phyloP scores from a whole-genome alignment of 2,797 vertebrate species.

The Sylvia borin region DNA sequence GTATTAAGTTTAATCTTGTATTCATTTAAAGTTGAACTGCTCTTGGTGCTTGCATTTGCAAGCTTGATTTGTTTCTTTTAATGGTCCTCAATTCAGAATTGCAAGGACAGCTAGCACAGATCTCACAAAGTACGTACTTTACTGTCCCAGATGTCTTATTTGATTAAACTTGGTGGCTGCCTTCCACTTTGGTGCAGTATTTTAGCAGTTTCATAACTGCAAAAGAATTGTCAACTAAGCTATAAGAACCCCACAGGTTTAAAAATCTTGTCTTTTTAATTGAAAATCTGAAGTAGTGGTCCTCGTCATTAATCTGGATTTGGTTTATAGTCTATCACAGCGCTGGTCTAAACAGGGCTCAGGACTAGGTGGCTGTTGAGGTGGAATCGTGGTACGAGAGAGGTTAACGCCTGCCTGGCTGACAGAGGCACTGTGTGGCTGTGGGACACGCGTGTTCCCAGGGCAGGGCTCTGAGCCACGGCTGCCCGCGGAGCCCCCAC shows the following conservation, averaged over 20 bases:
- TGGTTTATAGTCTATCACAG: not conserved
- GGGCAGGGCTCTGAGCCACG: accelerated
- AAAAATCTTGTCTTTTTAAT: not conserved
- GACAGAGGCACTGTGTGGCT: accelerated
- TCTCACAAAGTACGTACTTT: not conserved
- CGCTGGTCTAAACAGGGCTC: not conserved
- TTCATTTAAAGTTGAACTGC: not conserved
- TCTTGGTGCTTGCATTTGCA: not conserved
- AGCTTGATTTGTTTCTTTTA: not conserved
- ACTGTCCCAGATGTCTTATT: not conserved
- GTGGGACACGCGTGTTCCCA: accelerated
- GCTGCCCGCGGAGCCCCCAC: accelerated
- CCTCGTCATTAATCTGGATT: not conserved
- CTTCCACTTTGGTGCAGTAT: not conserved
- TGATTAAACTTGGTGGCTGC: not conserved
- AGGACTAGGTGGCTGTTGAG: not conserved
- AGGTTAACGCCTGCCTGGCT: accelerated
- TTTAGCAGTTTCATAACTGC: not conserved
- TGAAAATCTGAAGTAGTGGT: not conserved
- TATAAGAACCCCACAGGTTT: accelerated
- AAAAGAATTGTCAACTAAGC: not conserved
- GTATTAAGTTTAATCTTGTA: not conserved
- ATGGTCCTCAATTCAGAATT: not conserved
- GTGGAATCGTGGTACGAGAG: not conserved
- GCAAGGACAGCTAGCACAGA: not conserved